Percentiles rank a stretch among this genome's conserved stretches.
Evolutionary conservation across 2,113 vertebrate species (phyloP).

Genomic region (Saguinus midas): DNA sequence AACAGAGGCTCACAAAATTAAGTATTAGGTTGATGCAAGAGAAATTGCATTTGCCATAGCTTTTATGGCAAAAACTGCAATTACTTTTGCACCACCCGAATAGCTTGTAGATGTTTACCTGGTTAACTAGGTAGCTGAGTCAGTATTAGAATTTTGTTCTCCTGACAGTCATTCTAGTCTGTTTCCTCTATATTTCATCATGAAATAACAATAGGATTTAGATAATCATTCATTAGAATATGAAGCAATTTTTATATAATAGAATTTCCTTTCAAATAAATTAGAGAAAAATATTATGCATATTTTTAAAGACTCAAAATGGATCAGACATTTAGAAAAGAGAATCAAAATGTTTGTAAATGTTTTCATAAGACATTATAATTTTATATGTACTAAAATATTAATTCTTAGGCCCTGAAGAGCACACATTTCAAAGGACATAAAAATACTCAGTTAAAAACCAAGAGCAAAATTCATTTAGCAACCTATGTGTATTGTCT

Average conservation of each 20-base stretch:
- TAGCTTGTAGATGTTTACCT: neutral
- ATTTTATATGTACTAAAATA: neutral
- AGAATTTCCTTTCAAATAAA: constrained; percentile 40
- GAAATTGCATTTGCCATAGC: no score
- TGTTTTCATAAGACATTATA: neutral
- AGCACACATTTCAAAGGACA: neutral
- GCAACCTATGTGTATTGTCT: neutral
- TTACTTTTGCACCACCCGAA: no score
- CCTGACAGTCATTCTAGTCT: neutral
- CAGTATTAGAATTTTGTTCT: neutral
- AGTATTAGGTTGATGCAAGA: neutral
- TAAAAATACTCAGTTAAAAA: neutral
- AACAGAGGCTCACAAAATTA: neutral
- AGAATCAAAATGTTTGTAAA: constrained; percentile 40
- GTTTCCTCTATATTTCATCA: neutral
- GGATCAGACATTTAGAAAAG: neutral
- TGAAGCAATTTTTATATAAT: neutral
- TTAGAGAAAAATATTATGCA: constrained; percentile 17
- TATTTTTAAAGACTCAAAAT: constrained; percentile 47
- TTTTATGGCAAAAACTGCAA: no score
- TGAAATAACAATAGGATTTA: neutral
- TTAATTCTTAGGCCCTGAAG: neutral
- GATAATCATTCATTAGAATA: constrained; percentile 16
- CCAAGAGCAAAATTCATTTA: neutral
- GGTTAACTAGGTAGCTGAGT: neutral